A percentile compares a stretch with the other conserved stretches of the same genome.
phyloP scores from a whole-genome alignment of 2,888 invertebrate genomes.

The Perithous albicinctus region DNA sequence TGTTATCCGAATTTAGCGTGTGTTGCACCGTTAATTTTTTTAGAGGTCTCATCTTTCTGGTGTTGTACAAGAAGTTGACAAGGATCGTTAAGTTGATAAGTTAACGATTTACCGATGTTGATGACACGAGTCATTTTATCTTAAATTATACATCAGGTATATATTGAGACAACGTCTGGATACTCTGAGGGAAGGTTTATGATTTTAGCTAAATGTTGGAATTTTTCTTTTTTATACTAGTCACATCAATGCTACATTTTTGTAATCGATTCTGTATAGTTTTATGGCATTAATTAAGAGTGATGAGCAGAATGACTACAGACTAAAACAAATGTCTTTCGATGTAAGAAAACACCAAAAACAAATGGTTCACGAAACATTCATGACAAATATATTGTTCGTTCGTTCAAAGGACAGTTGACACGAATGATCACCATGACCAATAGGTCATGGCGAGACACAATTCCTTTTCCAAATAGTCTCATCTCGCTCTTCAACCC shows the following conservation, averaged over 20 bases:
- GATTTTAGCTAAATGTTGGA: not conserved
- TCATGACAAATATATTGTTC: conserved; percentile 35
- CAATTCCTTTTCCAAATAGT: conserved; percentile 56
- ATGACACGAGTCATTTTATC: conserved; percentile 60
- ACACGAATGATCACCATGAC: conserved; percentile 45
- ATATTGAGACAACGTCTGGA: not conserved
- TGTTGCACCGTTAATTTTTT: not conserved
- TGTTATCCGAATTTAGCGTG: conserved; percentile 44
- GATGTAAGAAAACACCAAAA: too few relatives aligned
- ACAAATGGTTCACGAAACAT: too few relatives aligned
- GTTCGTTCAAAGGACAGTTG: conserved; percentile 28
- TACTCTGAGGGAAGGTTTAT: not conserved
- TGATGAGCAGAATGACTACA: too few relatives aligned
- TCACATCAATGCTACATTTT: too few relatives aligned
- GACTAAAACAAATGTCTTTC: too few relatives aligned
- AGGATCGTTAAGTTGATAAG: conserved; percentile 65
- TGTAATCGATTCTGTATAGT: too few relatives aligned
- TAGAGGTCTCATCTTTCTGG: conserved; percentile 32
- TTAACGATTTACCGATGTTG: conserved; percentile 67
- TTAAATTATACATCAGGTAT: conserved; percentile 30
- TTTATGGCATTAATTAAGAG: too few relatives aligned
- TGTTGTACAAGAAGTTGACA: conserved; percentile 57
- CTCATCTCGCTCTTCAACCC: conserved; percentile 40
- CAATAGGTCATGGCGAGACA: conserved; percentile 51
- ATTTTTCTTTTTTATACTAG: too few relatives aligned